Base-by-base conservation (phyloP, 2,888 invertebrate genomes). In the Tetropium fuscum region DNA sequence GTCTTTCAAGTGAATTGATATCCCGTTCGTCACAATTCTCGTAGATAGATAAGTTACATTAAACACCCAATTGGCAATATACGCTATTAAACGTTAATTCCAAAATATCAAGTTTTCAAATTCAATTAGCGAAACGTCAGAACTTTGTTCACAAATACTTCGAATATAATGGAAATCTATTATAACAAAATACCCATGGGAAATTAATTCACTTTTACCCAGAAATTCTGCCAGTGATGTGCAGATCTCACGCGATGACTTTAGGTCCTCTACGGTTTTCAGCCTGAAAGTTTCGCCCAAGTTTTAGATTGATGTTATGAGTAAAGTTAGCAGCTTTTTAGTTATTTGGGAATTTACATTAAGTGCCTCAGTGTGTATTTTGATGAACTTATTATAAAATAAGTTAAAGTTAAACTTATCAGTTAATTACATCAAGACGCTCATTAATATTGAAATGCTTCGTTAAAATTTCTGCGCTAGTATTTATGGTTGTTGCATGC, bases 341-440 rank as follows among this genome's bases (percentile, higher is more conserved):
- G 72, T 71, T 72, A 72, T 73, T 74, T 70, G 72, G 73, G 71
- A 73, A 72, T 74, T 73, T 73, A 74, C 72, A 73, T 74, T 72
- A 72, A 73, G 74, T 73, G 74, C 72, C 71, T 68, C 64, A 63
- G 64, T 66, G 58, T 68, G 51, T 20, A 40, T 40, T 51, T 51
- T 51, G 71, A 73, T 71, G 72, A 70, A 70, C 74, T 69, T 71
- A 57, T 47, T 51, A 48, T 47, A 58, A 64, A 69, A 65, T 65
- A 63, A 67, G 65, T 51, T 44, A 54, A 62, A 66, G 59, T 58
- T 49, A 54, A 53, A 43, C 62, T 65, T 70, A 69, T 70, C 69
- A 66, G 66, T 65, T 71, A 71, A 71, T 71, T 70, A 67, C 68
- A 69, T 69, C 70, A 62, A 64, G 63, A 41, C 56, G 60, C 56